phyloP scores from a whole-genome alignment of 2,797 vertebrate genomes.

The Cygnus olor region DNA sequence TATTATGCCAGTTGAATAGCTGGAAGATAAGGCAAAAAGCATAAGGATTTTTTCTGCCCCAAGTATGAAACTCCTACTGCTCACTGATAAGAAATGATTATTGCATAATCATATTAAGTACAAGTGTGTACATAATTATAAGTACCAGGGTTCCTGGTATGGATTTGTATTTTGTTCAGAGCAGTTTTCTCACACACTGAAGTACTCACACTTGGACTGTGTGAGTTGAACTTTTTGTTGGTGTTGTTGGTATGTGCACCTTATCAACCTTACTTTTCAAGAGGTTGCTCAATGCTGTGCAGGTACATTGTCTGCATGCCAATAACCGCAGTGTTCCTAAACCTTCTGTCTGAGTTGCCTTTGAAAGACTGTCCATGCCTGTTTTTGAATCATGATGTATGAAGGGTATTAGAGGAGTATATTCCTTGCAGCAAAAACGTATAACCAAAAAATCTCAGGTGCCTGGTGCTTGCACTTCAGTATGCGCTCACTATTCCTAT shows the following conservation, averaged over 20 bases:
- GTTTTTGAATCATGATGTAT: not conserved
- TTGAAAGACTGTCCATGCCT: not conserved
- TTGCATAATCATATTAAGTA: not conserved
- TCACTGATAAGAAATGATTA: not conserved
- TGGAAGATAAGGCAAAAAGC: not conserved
- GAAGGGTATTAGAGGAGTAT: not conserved
- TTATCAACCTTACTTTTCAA: not conserved
- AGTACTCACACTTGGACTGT: not conserved
- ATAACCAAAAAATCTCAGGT: not conserved
- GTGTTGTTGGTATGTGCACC: not conserved
- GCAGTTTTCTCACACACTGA: not conserved
- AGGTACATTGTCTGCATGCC: not conserved
- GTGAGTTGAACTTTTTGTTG: rapidly evolving
- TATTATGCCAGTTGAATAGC: not conserved
- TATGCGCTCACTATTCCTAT: not conserved
- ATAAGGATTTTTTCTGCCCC: not conserved
- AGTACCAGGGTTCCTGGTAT: not conserved
- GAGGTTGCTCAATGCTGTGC: not conserved
- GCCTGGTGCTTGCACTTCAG: not conserved
- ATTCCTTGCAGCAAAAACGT: not conserved
- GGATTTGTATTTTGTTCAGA: not conserved
- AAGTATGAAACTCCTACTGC: not conserved
- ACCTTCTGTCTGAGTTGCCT: not conserved
- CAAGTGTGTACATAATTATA: not conserved
- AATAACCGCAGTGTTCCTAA: not conserved